These are phyloP conservation scores for Sarcophaga bullata DNA, from an alignment of 1,140 invertebrate genomes.

Conservation along the genomic window DNA sequence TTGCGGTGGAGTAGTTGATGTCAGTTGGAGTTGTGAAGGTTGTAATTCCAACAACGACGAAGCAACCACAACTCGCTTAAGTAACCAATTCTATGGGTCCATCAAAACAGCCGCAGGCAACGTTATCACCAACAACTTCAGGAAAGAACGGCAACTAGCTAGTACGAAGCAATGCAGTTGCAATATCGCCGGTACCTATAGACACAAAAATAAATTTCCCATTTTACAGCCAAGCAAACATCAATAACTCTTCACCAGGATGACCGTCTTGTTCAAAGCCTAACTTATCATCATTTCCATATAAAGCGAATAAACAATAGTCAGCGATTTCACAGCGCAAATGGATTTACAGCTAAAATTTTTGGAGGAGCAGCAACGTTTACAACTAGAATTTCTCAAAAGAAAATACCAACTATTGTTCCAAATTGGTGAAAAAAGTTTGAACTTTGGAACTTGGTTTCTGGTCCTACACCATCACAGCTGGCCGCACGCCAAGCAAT, in stretches of 20 bases:
- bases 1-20: too few species aligned
- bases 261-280: too few species aligned
- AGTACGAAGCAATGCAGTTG: neutral
- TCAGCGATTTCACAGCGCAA: neutral
- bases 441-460: neutral
- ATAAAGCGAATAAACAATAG: too few species aligned
- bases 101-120: too few species aligned
- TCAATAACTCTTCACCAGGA: too few species aligned
- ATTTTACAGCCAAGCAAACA: too few species aligned
- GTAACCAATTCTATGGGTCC: too few species aligned
- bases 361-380: neutral
- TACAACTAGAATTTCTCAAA: neutral
- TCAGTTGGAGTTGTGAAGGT: too few species aligned
- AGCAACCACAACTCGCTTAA: too few species aligned
- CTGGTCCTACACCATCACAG: neutral
- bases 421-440: neutral
- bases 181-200: neutral
- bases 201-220: too few species aligned
- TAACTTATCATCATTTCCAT: too few species aligned
- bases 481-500: constrained; percentile 17
- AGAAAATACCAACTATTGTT: neutral
- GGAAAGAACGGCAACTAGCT: neutral
- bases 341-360: neutral
- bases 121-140: neutral
- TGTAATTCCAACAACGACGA: neutral